Base-by-base conservation (phyloP, 2,888 invertebrate species). In the Aphidoletes aphidimyza region DNA sequence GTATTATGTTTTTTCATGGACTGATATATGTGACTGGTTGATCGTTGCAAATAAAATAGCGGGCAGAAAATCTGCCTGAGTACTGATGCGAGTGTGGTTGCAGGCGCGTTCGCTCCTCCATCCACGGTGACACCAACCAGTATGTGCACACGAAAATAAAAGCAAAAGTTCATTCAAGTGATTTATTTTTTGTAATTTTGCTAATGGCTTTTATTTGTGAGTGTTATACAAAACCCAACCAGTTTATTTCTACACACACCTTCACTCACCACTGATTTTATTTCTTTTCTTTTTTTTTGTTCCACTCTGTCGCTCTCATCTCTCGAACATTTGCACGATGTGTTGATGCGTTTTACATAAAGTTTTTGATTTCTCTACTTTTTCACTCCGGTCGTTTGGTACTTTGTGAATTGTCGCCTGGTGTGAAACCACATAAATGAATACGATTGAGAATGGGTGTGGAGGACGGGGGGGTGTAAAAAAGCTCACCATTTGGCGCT, bases 171-270 rank as follows among this genome's bases (percentile, higher is more conserved):
- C 9, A 14, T 2, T 30, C 30, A 69, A 69, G 69, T 69, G 69
- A 69, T 69, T 69, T 69, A 69, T 69, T 69, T 69, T 69, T 69
- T 69, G 37, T 37, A 81, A 81, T 81, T 81, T 81, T 81, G 81
- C 81, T 81, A 81, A 81, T 81, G 81, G 81, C n/a, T 81, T 81
- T 37, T 81, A 37, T 81, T 81, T 81, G 81, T 37, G 81, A n/a
- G n/a, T 81, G 37, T 69, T 26, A 69, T 69, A 69, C 69, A 69
- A 69, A n/a, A n/a, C 34, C 69, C 69, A 30, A 69, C 30, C 30
- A 69, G 30, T 69, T 69, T 69, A 69, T 69, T 30, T 69, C 3
- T 54, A 69, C 34, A 54, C 69, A 69, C 69, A 69, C 69, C 69
- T 69, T 69, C 34, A 30, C 8, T 69, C 69, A 69, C 17, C 11